Evolutionary conservation across 1,140 invertebrate species (phyloP).

Genomic region (Brachionus koreanus): DNA sequence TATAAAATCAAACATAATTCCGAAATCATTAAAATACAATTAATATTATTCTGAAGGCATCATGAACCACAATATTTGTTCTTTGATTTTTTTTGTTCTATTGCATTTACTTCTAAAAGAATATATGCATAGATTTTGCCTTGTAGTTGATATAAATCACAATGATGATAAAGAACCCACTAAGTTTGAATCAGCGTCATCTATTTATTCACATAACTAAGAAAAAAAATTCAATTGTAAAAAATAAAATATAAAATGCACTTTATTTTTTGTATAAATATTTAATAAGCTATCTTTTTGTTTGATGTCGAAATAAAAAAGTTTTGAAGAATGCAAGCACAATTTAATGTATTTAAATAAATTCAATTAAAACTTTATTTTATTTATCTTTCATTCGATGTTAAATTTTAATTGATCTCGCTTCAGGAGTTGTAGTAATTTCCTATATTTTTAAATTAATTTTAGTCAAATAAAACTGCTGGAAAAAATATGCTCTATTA

Average conservation of each 20-base stretch:
- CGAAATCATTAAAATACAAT: conserved; percentile 26
- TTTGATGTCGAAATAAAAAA: background rate
- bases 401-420: background rate
- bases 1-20: background rate
- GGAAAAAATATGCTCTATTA: too few relatives aligned
- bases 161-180: too few relatives aligned
- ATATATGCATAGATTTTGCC: too few relatives aligned
- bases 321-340: background rate
- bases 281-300: background rate
- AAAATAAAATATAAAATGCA: background rate
- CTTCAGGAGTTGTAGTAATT: background rate
- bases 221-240: background rate
- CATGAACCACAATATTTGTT: background rate
- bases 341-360: background rate
- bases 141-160: too few relatives aligned
- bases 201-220: too few relatives aligned
- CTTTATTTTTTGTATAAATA: background rate
- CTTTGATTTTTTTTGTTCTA: background rate
- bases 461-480: too few relatives aligned
- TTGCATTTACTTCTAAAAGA: background rate
- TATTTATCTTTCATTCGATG: background rate
- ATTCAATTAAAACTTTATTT: background rate
- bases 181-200: too few relatives aligned
- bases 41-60: background rate
- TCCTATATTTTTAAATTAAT: background rate